phyloP scores from a whole-genome alignment of 2,797 vertebrate species.

The Anguilla megastoma region DNA sequence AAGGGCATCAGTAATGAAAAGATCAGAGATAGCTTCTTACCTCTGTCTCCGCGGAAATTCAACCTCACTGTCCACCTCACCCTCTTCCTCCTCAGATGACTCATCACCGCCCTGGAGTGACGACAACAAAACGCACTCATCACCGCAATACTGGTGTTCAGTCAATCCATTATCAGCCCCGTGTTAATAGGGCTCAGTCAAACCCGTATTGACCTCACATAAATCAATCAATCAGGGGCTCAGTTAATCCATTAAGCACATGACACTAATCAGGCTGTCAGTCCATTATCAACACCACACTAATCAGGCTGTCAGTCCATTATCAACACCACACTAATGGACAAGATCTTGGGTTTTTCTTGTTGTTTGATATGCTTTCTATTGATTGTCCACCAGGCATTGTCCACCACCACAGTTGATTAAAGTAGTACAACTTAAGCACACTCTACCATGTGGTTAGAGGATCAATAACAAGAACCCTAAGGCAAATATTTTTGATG shows the following conservation, averaged over 20 bases:
- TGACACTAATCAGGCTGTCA: too few species aligned
- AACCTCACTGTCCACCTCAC: slow-evolving; percentile 98
- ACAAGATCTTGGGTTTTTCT: not conserved
- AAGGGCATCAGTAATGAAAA: not conserved
- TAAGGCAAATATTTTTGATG: not conserved
- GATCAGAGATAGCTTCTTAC: slow-evolving; percentile 65
- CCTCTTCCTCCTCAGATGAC: slow-evolving; percentile 97
- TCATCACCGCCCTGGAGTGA: slow-evolving; percentile 86
- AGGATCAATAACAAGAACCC: not conserved
- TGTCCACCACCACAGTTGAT: not conserved
- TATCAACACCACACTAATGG: not conserved
- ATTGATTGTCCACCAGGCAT: not conserved
- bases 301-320: slow-evolving; percentile 31
- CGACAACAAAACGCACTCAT: not conserved
- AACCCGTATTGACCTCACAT: slow-evolving; percentile 7
- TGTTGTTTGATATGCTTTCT: not conserved
- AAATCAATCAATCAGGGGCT: too few species aligned
- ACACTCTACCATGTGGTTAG: not conserved
- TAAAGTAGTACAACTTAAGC: not conserved
- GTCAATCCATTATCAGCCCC: not conserved
- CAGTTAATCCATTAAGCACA: too few species aligned
- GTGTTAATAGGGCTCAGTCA: slow-evolving; percentile 20
- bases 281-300: not conserved
- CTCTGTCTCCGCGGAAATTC: slow-evolving; percentile 97
- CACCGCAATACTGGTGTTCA: not conserved